These are phyloP conservation scores for Melanostigma gelatinosum DNA, from an alignment of 2,113 vertebrate genomes.

Conservation along the genomic window DNA sequence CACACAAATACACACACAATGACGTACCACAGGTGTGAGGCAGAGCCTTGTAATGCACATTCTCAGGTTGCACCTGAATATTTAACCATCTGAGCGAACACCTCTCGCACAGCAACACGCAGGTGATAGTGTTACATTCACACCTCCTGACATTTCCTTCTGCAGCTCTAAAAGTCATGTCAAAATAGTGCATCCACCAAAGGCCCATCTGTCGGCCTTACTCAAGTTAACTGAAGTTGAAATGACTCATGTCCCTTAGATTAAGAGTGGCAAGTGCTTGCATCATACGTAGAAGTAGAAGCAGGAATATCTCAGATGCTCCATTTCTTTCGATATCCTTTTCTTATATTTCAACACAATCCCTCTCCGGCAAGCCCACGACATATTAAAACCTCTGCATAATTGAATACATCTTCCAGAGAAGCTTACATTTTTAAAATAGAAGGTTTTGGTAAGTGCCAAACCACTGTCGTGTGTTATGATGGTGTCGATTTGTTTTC, in stretches of 20 bases:
- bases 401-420: not conserved
- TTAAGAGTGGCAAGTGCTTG: not conserved
- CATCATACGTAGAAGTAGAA: not conserved
- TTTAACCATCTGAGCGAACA: conserved; percentile 58
- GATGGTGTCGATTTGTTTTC: not conserved
- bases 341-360: not conserved
- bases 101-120: conserved; percentile 35
- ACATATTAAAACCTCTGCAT: not conserved
- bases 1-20: conserved; percentile 4
- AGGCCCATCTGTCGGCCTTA: not conserved
- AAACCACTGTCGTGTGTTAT: not conserved
- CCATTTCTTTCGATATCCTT: not conserved
- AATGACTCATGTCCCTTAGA: not conserved
- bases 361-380: not conserved
- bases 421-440: not conserved
- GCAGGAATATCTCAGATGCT: not conserved
- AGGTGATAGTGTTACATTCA: conserved; percentile 56
- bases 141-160: conserved; percentile 11
- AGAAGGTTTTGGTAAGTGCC: not conserved
- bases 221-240: not conserved
- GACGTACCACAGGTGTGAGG: conserved; percentile 47
- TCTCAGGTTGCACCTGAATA: conserved; percentile 69
- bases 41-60: conserved; percentile 18
- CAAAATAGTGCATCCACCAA: not conserved
- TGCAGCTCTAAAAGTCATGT: not conserved